Evolutionary conservation across 1,140 invertebrate species (phyloP).

Genomic region (Aphidius ervi): DNA sequence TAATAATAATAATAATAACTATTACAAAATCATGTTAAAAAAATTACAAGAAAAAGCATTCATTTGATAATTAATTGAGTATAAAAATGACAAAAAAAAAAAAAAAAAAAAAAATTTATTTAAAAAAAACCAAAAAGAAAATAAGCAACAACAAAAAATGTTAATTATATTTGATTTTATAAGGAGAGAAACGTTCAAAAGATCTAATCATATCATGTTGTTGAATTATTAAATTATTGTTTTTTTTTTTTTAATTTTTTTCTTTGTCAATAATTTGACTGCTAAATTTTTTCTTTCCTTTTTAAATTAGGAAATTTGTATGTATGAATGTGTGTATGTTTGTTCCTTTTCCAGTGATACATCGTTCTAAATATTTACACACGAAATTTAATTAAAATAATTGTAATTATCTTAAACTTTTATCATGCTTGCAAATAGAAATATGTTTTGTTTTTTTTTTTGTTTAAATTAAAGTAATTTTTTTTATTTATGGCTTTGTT

Average conservation of each 20-base stretch:
- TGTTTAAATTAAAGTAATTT: no score
- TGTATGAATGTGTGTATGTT: background rate
- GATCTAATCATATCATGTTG: constrained; percentile 4
- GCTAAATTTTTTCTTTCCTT: background rate
- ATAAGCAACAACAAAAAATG: background rate
- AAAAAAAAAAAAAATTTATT: background rate
- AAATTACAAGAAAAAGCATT: background rate
- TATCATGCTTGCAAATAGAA: background rate
- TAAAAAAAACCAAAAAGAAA: background rate
- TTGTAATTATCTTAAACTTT: background rate
- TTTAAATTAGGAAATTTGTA: background rate
- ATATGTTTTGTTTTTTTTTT: no score
- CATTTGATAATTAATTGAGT: constrained; percentile 5
- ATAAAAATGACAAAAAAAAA: background rate
- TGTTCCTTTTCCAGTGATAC: background rate
- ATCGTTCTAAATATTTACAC: background rate
- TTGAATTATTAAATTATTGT: background rate
- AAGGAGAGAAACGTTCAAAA: background rate
- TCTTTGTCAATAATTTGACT: constrained; percentile 7
- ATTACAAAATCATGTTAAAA: background rate
- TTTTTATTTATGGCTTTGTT: no score
- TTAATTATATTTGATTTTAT: background rate
- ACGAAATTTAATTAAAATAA: background rate
- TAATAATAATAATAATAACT: constrained; percentile 5
- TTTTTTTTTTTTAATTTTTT: background rate